Base-by-base conservation (phyloP, 1,140 invertebrate species). In the Schlechtendalia chinensis region DNA sequence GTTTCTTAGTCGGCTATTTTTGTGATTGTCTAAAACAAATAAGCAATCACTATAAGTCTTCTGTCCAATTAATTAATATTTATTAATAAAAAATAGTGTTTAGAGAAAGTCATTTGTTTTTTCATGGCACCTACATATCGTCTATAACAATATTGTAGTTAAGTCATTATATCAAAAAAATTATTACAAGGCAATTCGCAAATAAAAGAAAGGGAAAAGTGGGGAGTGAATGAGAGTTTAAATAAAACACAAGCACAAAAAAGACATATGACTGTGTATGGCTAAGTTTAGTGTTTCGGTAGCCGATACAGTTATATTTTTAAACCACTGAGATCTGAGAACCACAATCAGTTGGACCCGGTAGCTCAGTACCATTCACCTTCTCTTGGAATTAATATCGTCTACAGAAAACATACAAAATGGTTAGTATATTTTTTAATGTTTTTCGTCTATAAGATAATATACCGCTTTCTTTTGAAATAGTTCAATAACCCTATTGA, bases 211-310 rank as follows among this genome's bases (percentile, higher is more conserved):
- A 19, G 32, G 1, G 22, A 45, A 0, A 47, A 63, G 75, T 63
- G 75, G 75, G 75, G 53, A 77, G 32, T 12, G 1, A 58, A 77
- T 47, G 32, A 2, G 53, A 63, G 32, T 63, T 79, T 79, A 79
- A 79, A 79, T 79, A 79, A 63, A 59, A 79, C 75, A 63, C n/a
- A 19, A 45, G 14, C 72, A 59, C 22, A 16, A 72, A 53, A 72
- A 50, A 24, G 47, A 53, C 75, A 63, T 79, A 79, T 79, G 75
- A 79, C 75, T 79, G 75, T 63, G 75, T 79, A 79, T 79, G 75
- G 75, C 75, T 79, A 79, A 79, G 75, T 79, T 79, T 79, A 79
- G 45, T 79, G 32, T 79, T 79, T 61, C 75, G 75, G 32, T 58
- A 24, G 74, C 58, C 58, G 56, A 50, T 47, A 47, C 32, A 27